Percentiles rank a stretch among this genome's conserved stretches.
These are phyloP conservation scores for Chaetogeoica ovagalla DNA, from an alignment of 2,888 invertebrate species.

Conservation along the genomic window DNA sequence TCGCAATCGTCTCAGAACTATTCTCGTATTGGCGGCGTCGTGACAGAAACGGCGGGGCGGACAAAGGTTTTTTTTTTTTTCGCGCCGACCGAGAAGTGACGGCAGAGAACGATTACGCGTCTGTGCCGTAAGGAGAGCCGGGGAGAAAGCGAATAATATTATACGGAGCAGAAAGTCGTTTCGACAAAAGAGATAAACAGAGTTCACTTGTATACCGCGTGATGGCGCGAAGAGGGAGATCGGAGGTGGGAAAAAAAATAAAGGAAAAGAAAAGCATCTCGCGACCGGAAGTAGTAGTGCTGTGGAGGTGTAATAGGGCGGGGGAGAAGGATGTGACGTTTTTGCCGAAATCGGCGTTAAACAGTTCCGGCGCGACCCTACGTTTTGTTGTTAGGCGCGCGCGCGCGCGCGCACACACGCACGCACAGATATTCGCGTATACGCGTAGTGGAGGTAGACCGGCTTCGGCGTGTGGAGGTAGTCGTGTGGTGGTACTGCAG, in stretches of 20 bases:
- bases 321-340: conserved; percentile 51
- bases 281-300: conserved; percentile 38
- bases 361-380: conserved; percentile 52
- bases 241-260: not conserved
- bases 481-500: not conserved
- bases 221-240: no score
- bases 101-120: no score
- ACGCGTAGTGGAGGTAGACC: not conserved
- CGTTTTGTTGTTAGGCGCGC: conserved; percentile 29
- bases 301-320: not conserved
- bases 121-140: no score
- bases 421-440: no score
- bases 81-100: no score
- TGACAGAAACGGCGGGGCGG: no score
- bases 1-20: no score
- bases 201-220: no score
- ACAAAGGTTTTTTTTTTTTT: no score
- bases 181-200: not conserved
- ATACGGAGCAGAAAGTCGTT: no score
- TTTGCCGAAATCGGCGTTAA: conserved; percentile 53
- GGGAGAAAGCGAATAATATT: no score
- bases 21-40: no score
- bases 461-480: not conserved
- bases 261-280: conserved; percentile 23
- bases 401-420: not conserved